phyloP scores from a whole-genome alignment of 2,113 vertebrate species.

The Psammodynastes pulverulentus region DNA sequence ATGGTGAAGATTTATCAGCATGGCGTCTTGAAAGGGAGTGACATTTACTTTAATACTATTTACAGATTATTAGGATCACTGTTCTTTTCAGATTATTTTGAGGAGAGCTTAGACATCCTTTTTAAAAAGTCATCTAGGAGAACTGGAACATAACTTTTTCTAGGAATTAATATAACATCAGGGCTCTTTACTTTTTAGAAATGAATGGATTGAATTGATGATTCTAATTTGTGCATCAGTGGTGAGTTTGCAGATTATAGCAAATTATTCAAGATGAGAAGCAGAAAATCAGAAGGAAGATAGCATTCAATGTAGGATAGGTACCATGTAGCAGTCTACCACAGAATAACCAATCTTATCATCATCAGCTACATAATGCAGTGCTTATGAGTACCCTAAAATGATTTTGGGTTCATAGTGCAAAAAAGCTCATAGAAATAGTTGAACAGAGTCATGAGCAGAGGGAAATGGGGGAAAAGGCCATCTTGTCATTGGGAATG shows the following conservation, averaged over 20 bases:
- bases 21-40: not conserved
- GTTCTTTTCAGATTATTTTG: not conserved
- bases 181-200: not conserved
- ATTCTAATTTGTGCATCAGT: not conserved
- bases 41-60: not conserved
- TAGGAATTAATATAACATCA: not conserved
- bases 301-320: not conserved
- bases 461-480: not conserved
- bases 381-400: not conserved
- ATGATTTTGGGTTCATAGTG: not conserved
- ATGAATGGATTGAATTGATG: not conserved
- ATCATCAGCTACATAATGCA: too few relatives aligned
- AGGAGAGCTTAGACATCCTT: not conserved
- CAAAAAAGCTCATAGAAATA: not conserved
- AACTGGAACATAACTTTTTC: not conserved
- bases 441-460: not conserved
- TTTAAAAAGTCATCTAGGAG: not conserved
- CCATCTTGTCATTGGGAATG: not conserved
- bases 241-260: not conserved
- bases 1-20: not conserved
- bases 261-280: not conserved
- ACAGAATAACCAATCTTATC: not conserved
- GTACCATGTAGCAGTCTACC: not conserved
- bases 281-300: not conserved
- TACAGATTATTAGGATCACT: not conserved